phyloP scores from a whole-genome alignment of 64 coral and sea anemone species.

The Orbicella faveolata region DNA sequence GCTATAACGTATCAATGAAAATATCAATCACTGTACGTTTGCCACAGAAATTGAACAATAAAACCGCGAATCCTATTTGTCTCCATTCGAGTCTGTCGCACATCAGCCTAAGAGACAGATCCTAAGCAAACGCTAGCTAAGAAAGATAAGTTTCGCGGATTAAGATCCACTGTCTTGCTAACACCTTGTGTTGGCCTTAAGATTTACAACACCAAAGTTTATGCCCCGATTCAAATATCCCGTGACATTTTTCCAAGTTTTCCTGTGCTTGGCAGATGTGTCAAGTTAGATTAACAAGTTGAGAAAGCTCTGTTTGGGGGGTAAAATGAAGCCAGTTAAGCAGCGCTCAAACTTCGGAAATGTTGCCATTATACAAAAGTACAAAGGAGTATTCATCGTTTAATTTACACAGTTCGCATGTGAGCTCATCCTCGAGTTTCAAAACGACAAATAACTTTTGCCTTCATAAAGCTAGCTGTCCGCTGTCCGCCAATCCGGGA shows the following conservation, averaged over 20 bases:
- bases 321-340: conserved; percentile 22
- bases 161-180: conserved; percentile 39
- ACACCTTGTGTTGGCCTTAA: conserved; percentile 45
- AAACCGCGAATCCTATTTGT: conserved; percentile 66
- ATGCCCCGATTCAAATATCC: not conserved
- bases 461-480: not conserved
- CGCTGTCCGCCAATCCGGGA: not conserved
- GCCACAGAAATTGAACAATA: conserved; percentile 48
- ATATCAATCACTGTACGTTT: conserved; percentile 63
- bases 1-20: conserved; percentile 66
- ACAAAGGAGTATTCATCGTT: not conserved
- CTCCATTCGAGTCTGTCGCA: conserved; percentile 11
- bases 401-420: not conserved
- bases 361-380: not conserved
- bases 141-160: conserved; percentile 55
- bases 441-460: conserved; percentile 16
- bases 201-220: conserved; percentile 43
- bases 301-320: conserved; percentile 5
- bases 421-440: not conserved
- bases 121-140: conserved; percentile 50
- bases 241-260: not conserved
- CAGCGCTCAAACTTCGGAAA: conserved; percentile 20
- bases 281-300: conserved; percentile 21
- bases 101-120: conserved; percentile 49
- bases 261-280: conserved; percentile 7